These are phyloP conservation scores for Mermis nigrescens DNA, from an alignment of 2,888 invertebrate genomes.

Conservation along the genomic window DNA sequence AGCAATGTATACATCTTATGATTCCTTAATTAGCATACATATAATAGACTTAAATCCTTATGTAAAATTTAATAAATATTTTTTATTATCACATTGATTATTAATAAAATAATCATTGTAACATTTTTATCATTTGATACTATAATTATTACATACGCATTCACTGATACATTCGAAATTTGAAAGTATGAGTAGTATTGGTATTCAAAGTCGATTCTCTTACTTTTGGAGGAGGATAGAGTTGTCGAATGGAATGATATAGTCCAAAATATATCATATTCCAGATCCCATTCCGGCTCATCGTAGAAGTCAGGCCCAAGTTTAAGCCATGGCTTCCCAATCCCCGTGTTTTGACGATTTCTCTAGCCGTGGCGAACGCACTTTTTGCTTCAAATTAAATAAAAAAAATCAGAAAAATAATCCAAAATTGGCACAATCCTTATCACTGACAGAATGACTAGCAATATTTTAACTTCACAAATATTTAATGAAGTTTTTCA, in stretches of 20 bases:
- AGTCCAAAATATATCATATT: constrained; percentile 87
- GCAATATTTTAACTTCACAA: too few relatives aligned
- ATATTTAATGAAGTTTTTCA: too few relatives aligned
- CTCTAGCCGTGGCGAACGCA: constrained; percentile 56
- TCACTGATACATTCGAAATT: too few relatives aligned
- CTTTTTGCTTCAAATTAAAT: constrained; percentile 37
- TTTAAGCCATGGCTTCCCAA: constrained; percentile 59
- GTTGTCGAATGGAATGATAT: constrained; percentile 69
- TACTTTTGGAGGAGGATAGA: constrained; percentile 32
- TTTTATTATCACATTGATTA: too few relatives aligned
- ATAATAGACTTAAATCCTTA: too few relatives aligned
- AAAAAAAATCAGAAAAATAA: neutral
- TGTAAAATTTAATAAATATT: too few relatives aligned
- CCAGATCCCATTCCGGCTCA: constrained; percentile 69
- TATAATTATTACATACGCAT: too few relatives aligned
- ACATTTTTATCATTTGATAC: neutral
- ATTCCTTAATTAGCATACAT: too few relatives aligned
- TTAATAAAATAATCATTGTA: neutral
- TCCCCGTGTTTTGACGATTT: constrained; percentile 56
- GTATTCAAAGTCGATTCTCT: too few relatives aligned
- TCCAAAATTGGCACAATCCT: neutral
- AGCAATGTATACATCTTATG: too few relatives aligned
- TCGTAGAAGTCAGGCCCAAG: constrained; percentile 68
- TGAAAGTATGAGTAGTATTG: too few relatives aligned
- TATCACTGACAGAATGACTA: too few relatives aligned